Evolutionary conservation across 2,797 vertebrate genomes (phyloP), one percentile per base, ranked within the genome.

Genomic region (Amblyopsis hoosieri): DNA sequence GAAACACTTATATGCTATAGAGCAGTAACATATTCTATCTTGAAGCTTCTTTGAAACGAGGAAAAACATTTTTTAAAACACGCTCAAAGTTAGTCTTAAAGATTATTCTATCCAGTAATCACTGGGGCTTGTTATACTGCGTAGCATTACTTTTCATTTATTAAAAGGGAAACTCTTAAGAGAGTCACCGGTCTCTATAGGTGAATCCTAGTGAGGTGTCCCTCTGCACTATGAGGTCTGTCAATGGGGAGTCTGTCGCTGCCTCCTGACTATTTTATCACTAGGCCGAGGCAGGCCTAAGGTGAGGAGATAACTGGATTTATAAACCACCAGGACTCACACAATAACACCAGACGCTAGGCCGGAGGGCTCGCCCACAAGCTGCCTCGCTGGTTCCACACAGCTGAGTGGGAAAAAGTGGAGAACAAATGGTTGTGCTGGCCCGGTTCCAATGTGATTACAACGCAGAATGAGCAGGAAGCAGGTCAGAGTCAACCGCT

Each of bases 361-460:
- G 48, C 37, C 11, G 45, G 23, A 7, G 19, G 45, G 58, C 58
- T 60, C 29, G 47, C 46, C 11, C 4, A 14, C 58, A 37, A 54
- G 71, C 66, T 57, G 13, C 62, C 58, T 17, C 9, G 56, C 66
- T 56, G 60, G 65, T 50, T 61, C 45, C 66, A 62, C 33, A 60
- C 42, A 62, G 68, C 57, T 50, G 58, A 70, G 62, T 48, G 60
- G 55, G 54, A 62, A 42, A 69, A 60, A 59, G 50, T 64, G 57
- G 33, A 33, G 54, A 45, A 59, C 17, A 62, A 64, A 78, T 72
- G 74, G 67, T 74, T 74, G 9, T 55, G 79, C 70, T 78, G 84
- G 69, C 72, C 7, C n/a, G 1, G 60, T 56, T 76, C 76, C 78
- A 77, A 65, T 75, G 19, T 51, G 80, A 76, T 69, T 74, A 66